Evolutionary conservation across 2,797 vertebrate genomes (phyloP), one percentile per base, ranked within the genome.

Genomic region (Erpetoichthys calabaricus): DNA sequence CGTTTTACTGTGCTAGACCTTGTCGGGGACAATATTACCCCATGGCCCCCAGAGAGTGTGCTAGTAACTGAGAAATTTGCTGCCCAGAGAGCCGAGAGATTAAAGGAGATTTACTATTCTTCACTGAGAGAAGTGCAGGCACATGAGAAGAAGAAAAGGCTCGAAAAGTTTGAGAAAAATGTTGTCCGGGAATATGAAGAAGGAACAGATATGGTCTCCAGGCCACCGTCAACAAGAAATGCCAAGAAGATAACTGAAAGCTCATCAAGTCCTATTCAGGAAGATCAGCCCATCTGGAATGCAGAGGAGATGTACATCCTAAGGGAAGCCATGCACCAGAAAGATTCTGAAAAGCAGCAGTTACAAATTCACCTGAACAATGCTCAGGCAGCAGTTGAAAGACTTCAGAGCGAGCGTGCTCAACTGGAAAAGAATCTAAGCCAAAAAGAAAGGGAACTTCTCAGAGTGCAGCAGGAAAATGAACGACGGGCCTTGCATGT

Each of bases 251-350:
- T 25, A 25, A 25, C 25, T 25, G 25, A 25, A 25, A 25, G 25
- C 25, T 25, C 25, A 25, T 25, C 25, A 25, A 25, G 25, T 25
- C 25, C 25, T 25, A 25, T 25, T 25, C 56, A 58, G 51, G 71
- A 64, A 66, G 57, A 60, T 7, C 57, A 56, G 47, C 72, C 73
- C 62, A 67, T 74, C 59, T 75, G 75, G 74, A 72, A 57, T 50
- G 62, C 73, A 63, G 59, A 67, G 64, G 75, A 83, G 60, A 59
- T 66, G 45, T 47, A 56, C 3, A 55, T 58, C 58, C 59, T 62
- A 65, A 51, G 4, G 51, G 7, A 51, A 55, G 65, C 64, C 57
- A 59, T 45, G 4, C 62, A 47, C 46, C 64, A 79, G 65, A 73
- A 68, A 51, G 45, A 63, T 8, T 56, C 10, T 0, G 64, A 72